Percentiles rank a stretch among this genome's conserved stretches.
These are phyloP conservation scores for Ceratina japonica DNA, from an alignment of 1,140 invertebrate species.

Conservation along the genomic window DNA sequence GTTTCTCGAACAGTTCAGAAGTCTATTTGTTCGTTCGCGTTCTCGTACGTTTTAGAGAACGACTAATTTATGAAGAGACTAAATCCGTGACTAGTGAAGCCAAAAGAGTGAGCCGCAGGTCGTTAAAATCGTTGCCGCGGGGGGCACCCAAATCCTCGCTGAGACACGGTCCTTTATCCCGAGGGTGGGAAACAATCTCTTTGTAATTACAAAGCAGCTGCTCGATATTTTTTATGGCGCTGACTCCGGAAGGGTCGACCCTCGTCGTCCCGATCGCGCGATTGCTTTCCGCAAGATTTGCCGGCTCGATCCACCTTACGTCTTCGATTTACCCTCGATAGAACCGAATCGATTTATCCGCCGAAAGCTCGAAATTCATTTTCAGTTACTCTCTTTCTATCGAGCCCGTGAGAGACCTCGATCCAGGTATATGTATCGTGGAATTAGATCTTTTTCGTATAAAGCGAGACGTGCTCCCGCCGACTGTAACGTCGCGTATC, in stretches of 20 bases:
- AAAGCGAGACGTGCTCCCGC: too few species aligned
- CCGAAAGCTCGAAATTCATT: too few species aligned
- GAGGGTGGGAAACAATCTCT: constrained; percentile 24
- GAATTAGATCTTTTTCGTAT: too few species aligned
- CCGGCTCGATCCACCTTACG: not conserved
- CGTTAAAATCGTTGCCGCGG: not conserved
- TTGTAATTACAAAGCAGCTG: constrained; percentile 44
- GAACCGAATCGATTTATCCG: too few species aligned
- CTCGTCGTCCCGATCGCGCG: not conserved
- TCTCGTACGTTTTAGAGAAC: not conserved
- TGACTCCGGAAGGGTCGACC: not conserved
- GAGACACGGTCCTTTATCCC: not conserved
- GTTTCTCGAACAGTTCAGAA: too few species aligned
- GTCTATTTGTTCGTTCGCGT: too few species aligned
- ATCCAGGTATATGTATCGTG: too few species aligned
- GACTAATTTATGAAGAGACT: too few species aligned
- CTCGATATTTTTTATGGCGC: not conserved
- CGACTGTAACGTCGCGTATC: too few species aligned
- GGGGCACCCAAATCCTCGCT: not conserved
- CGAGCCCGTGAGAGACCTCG: too few species aligned
- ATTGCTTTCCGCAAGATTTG: not conserved
- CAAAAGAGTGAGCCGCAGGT: not conserved
- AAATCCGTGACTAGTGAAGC: not conserved
- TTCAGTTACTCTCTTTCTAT: too few species aligned
- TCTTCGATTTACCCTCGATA: not conserved